Conservation (phyloP, 2,113 vertebrate species). For the Arizona elegans region DNA sequence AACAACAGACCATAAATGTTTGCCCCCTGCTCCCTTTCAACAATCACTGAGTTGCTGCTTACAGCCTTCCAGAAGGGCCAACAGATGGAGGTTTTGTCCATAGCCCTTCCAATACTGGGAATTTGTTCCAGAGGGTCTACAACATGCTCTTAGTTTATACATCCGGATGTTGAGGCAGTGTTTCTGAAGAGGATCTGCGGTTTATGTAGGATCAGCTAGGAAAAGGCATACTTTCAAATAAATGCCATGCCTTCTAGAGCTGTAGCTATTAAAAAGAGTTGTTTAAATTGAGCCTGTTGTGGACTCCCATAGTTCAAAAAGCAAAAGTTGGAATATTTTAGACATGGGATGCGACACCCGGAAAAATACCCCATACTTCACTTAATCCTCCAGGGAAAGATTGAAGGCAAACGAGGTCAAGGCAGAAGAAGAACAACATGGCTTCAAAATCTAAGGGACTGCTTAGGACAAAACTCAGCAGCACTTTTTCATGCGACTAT, state of each 20-base stretch:
- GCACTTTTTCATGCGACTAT: too few species aligned
- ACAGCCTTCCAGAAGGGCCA: not conserved
- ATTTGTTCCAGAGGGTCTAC: not conserved
- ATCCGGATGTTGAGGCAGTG: not conserved
- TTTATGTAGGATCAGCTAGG: not conserved
- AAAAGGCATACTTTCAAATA: not conserved
- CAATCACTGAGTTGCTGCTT: not conserved
- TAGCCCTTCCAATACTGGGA: not conserved
- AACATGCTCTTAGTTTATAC: not conserved
- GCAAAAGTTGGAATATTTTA: too few species aligned
- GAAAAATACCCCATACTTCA: too few species aligned
- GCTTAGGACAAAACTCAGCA: too few species aligned
- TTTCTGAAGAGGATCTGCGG: not conserved
- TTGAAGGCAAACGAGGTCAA: too few species aligned
- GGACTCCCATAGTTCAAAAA: constrained; percentile 10
- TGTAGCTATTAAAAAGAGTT: not conserved
- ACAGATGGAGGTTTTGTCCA: not conserved
- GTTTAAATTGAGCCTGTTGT: not conserved
- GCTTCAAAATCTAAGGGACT: too few species aligned
- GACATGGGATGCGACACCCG: too few species aligned
- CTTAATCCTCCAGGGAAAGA: too few species aligned
- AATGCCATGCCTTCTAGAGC: not conserved
- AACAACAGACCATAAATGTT: not conserved
- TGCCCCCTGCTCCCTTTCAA: not conserved
- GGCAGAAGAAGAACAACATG: too few species aligned